Conservation (phyloP, 1,140 invertebrate species). For the Drosophila fuyamai region DNA sequence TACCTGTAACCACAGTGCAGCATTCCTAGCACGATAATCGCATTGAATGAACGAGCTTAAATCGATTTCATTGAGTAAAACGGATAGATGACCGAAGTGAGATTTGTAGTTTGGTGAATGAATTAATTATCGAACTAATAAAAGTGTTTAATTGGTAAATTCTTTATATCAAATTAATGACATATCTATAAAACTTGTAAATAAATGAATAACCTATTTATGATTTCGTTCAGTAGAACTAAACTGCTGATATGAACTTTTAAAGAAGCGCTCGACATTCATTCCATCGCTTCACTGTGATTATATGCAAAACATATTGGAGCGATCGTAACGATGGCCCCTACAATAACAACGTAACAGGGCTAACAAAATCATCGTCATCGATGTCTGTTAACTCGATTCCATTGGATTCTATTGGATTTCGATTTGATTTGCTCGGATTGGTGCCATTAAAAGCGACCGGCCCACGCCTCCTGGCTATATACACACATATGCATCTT, state of each 20-base stretch:
- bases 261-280: background rate
- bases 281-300: conserved; percentile 3
- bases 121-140: conserved; percentile 15
- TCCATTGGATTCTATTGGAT: background rate
- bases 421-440: conserved; percentile 15
- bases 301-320: conserved; percentile 9
- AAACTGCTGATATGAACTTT: no score
- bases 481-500: conserved; percentile 19
- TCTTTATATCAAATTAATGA: background rate
- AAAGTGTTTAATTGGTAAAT: conserved; percentile 3
- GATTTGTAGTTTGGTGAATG: conserved; percentile 7
- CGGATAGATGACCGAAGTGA: background rate
- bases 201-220: no score
- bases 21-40: conserved; percentile 23
- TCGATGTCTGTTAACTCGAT: conserved; percentile 6
- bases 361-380: conserved; percentile 23
- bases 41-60: conserved; percentile 23
- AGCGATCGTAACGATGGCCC: background rate
- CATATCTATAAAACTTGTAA: background rate
- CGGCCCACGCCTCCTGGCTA: conserved; percentile 22
- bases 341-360: conserved; percentile 6
- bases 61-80: conserved; percentile 25
- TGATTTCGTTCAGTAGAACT: no score
- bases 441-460: conserved; percentile 1
- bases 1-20: conserved; percentile 32